These are phyloP conservation scores for Chrysomela aeneicollis DNA, from an alignment of 2,888 invertebrate species.

Conservation along the genomic window DNA sequence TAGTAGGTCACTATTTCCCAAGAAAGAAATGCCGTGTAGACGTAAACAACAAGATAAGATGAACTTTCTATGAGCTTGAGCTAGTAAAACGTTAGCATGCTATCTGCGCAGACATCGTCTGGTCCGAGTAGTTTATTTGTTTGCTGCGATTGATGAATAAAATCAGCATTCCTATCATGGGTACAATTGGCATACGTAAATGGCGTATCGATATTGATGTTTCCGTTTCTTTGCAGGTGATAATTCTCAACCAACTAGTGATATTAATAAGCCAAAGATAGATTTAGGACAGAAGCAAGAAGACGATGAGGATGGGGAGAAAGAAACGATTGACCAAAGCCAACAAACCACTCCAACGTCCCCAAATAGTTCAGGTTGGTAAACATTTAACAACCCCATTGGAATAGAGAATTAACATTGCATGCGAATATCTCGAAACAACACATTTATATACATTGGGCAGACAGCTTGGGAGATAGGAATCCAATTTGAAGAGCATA, in stretches of 20 bases:
- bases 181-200: not conserved
- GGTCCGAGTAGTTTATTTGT: not conserved
- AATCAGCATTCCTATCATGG: not conserved
- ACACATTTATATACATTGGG: too few relatives aligned
- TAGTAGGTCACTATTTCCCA: not conserved
- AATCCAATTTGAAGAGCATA: too few relatives aligned
- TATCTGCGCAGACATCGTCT: not conserved
- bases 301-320: constrained; percentile 50
- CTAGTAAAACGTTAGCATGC: not conserved
- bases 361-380: constrained; percentile 49
- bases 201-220: constrained; percentile 1
- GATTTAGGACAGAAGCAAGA: constrained; percentile 26
- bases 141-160: not conserved
- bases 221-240: constrained; percentile 46
- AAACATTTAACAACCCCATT: not conserved
- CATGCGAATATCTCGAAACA: too few relatives aligned
- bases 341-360: constrained; percentile 62
- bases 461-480: too few relatives aligned
- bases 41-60: constrained; percentile 7
- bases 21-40: not conserved
- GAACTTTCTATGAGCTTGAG: not conserved
- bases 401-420: too few relatives aligned
- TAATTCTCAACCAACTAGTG: constrained; percentile 53
- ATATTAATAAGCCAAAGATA: constrained; percentile 43
- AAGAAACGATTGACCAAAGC: constrained; percentile 61